Conservation (phyloP, 2,888 invertebrate genomes). For the Drosophila putrida region DNA sequence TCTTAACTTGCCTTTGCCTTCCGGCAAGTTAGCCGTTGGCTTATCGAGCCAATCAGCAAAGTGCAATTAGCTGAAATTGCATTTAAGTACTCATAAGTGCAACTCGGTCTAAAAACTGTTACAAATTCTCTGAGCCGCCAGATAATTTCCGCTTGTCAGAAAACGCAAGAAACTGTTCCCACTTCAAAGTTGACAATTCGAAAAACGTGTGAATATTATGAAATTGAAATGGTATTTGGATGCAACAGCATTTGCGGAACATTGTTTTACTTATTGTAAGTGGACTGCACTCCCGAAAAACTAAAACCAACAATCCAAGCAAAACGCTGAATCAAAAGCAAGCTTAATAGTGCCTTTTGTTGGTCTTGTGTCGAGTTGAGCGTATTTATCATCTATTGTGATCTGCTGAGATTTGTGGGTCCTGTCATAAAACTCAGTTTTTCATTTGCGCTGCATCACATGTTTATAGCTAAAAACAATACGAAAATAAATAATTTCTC, state of each 20-base stretch:
- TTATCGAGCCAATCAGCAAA: slow-evolving; percentile 60
- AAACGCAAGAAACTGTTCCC: slow-evolving; percentile 43
- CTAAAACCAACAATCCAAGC: slow-evolving; percentile 18
- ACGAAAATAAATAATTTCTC: slow-evolving; percentile 56
- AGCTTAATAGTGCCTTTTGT: slow-evolving; percentile 54
- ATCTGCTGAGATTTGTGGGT: slow-evolving; percentile 72
- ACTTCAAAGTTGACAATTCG: slow-evolving; percentile 44
- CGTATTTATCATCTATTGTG: slow-evolving; percentile 49
- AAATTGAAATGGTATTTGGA: slow-evolving; percentile 70
- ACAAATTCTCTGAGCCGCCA: slow-evolving; percentile 52
- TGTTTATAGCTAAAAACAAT: slow-evolving; percentile 47
- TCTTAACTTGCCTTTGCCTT: slow-evolving; percentile 24
- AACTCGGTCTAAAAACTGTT: slow-evolving; percentile 47
- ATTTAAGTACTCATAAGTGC: slow-evolving; percentile 66
- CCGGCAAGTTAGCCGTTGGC: slow-evolving; percentile 60
- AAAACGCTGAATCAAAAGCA: slow-evolving; percentile 30
- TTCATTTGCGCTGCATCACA: slow-evolving; percentile 35
- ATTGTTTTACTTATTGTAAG: slow-evolving; percentile 15
- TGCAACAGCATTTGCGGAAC: slow-evolving; percentile 31
- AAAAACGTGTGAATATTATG: slow-evolving; percentile 78
- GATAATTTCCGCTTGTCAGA: slow-evolving; percentile 71
- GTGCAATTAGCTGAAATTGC: slow-evolving; percentile 73
- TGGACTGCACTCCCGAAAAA: slow-evolving; percentile 62
- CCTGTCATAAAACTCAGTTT: slow-evolving; percentile 68
- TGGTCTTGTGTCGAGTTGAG: slow-evolving; percentile 42